Evolutionary conservation across 2,797 vertebrate species (phyloP).

Genomic region (Ptychobarbus kaznakovi): DNA sequence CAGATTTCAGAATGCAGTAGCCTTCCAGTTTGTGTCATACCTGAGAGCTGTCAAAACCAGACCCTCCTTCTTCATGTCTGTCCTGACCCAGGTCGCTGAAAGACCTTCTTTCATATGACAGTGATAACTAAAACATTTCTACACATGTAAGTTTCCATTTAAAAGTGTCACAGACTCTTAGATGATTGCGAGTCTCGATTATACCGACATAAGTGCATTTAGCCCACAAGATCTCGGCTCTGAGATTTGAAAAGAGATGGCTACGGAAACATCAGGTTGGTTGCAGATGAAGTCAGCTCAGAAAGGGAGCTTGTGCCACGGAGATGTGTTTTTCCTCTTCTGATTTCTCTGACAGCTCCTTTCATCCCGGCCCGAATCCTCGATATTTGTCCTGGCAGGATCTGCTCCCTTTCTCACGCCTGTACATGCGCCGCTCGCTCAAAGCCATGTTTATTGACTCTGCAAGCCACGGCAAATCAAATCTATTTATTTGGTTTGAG

Average conservation of each 20-base stretch:
- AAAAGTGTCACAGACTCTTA: conserved; percentile 54
- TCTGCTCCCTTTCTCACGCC: conserved; percentile 71
- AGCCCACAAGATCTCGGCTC: conserved; percentile 38
- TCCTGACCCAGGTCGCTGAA: conserved; percentile 76
- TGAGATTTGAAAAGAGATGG: conserved; percentile 53
- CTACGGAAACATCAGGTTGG: conserved; percentile 34
- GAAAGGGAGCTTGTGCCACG: conserved; percentile 65
- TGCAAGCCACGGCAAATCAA: conserved; percentile 75
- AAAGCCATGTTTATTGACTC: conserved; percentile 71
- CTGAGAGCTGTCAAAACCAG: conserved; percentile 76
- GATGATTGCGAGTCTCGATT: conserved; percentile 47
- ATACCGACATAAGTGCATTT: conserved; percentile 44
- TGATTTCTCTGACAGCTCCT: conserved; percentile 81
- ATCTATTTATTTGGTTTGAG: conserved; percentile 80
- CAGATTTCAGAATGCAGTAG: neutral
- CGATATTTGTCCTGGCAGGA: conserved; percentile 78
- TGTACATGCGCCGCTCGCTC: conserved; percentile 49
- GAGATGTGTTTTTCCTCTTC: conserved; percentile 71
- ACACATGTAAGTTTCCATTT: conserved; percentile 32
- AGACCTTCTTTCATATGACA: conserved; percentile 82
- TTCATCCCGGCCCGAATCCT: conserved; percentile 78
- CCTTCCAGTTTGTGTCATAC: conserved; percentile 51
- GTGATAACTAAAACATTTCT: conserved; percentile 77
- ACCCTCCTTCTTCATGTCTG: conserved; percentile 43
- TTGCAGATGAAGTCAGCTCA: conserved; percentile 52